These are phyloP conservation scores for Gila orcuttii DNA, from an alignment of 2,113 vertebrate genomes.

Conservation along the genomic window DNA sequence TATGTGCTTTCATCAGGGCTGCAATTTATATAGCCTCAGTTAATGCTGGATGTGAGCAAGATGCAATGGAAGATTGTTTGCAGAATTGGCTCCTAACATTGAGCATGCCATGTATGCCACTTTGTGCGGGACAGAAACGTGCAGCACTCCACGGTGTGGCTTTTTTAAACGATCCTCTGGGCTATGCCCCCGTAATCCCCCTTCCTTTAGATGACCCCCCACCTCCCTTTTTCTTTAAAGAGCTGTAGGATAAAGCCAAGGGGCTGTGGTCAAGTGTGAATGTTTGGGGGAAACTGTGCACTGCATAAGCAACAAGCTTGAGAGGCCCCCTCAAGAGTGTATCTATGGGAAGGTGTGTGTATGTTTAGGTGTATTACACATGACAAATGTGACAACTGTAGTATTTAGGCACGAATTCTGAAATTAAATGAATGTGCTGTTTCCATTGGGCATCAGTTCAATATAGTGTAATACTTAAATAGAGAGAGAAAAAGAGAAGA, in stretches of 20 bases:
- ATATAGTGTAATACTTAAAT: neutral
- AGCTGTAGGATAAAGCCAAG: conserved; percentile 14
- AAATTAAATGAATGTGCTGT: too few relatives aligned
- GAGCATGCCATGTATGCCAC: neutral
- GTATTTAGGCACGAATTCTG: neutral
- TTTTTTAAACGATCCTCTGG: conserved; percentile 75
- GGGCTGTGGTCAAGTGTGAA: conserved; percentile 23
- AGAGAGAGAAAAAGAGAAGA: neutral
- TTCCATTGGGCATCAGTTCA: too few relatives aligned
- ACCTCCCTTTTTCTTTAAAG: conserved; percentile 1
- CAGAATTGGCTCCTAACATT: neutral
- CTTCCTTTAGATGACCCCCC: conserved; percentile 80
- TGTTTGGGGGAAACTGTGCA: conserved; percentile 15
- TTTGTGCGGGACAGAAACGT: conserved; percentile 28
- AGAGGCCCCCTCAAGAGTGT: conserved; percentile 4
- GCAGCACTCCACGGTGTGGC: conserved; percentile 29
- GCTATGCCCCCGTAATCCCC: conserved; percentile 79
- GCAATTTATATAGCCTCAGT: conserved; percentile 73
- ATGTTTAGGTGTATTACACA: conserved; percentile 8
- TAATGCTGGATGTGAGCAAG: conserved; percentile 57
- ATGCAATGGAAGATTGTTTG: conserved; percentile 16
- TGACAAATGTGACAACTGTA: neutral
- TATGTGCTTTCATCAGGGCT: conserved; percentile 75
- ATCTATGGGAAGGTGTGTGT: neutral
- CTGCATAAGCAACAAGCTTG: conserved; percentile 22